phyloP scores from a whole-genome alignment of 2,113 vertebrate genomes.

The Columba janthina region DNA sequence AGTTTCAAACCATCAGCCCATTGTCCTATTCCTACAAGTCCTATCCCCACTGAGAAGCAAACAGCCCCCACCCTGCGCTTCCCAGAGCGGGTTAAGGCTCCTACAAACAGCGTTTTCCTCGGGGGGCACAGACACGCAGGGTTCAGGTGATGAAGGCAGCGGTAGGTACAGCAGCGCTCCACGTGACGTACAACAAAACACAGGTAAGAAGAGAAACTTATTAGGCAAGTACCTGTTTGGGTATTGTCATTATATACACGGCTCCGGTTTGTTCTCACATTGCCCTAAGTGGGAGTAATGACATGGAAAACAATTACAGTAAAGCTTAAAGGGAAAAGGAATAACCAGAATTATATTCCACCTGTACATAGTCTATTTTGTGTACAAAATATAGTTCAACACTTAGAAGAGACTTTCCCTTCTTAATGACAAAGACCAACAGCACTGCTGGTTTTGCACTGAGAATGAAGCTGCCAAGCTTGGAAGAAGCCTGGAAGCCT shows the following conservation, averaged over 20 bases:
- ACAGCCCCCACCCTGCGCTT: too few species aligned
- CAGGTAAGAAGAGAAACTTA: neutral
- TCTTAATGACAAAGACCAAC: neutral
- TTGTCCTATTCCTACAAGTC: too few species aligned
- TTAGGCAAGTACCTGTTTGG: neutral
- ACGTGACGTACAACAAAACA: rapidly evolving
- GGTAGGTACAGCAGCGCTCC: neutral
- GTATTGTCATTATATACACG: rapidly evolving
- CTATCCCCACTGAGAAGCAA: rapidly evolving
- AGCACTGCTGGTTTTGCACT: neutral
- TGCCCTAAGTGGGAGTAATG: neutral
- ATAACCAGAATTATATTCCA: neutral
- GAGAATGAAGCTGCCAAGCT: neutral
- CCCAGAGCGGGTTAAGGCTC: rapidly evolving
- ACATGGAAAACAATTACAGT: neutral
- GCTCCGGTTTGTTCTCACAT: neutral
- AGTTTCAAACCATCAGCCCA: too few species aligned
- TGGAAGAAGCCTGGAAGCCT: neutral
- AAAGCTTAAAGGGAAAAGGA: neutral
- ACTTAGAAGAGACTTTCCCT: neutral
- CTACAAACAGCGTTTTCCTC: rapidly evolving
- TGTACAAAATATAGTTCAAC: neutral
- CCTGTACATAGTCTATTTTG: neutral
- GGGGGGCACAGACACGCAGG: neutral
- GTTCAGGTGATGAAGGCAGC: too few species aligned